Evolutionary conservation across 2,797 vertebrate genomes (phyloP).

Genomic region (Thaleichthys pacificus): DNA sequence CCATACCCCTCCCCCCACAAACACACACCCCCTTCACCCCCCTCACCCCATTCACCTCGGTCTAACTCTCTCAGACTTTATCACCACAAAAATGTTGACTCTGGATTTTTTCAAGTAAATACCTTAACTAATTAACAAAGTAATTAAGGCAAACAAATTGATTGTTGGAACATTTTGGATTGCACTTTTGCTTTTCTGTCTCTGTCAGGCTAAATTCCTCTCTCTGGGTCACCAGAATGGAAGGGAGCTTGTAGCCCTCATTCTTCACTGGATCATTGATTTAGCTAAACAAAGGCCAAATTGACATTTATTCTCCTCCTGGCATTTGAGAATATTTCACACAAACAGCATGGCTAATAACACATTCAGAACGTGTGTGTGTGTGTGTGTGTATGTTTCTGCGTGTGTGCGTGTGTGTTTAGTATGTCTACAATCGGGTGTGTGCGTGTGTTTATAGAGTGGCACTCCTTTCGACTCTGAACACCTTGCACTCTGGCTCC

Average conservation of each 20-base stretch:
- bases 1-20: neutral
- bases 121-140: constrained; percentile 69
- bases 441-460: constrained; percentile 5
- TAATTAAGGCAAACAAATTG: constrained; percentile 73
- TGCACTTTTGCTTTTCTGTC: constrained; percentile 55
- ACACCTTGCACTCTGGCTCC: constrained; percentile 42
- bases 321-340: constrained; percentile 51
- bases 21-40: neutral
- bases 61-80: constrained; percentile 33
- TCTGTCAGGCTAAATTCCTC: constrained; percentile 47
- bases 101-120: constrained; percentile 59
- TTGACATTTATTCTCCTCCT: constrained; percentile 60
- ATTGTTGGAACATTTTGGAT: constrained; percentile 59
- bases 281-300: constrained; percentile 56
- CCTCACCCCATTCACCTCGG: neutral
- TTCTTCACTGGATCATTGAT: constrained; percentile 53
- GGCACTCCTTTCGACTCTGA: constrained; percentile 32
- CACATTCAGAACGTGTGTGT: constrained; percentile 25
- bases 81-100: constrained; percentile 60
- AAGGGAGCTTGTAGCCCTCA: constrained; percentile 35
- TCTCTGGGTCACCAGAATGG: constrained; percentile 35
- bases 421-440: neutral
- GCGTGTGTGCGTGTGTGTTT: constrained; percentile 1
- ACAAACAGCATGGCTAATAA: constrained; percentile 44
- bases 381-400: constrained; percentile 6